Conservation (phyloP, 2,113 vertebrate genomes). For the Cyphomyrus plagiostoma region DNA sequence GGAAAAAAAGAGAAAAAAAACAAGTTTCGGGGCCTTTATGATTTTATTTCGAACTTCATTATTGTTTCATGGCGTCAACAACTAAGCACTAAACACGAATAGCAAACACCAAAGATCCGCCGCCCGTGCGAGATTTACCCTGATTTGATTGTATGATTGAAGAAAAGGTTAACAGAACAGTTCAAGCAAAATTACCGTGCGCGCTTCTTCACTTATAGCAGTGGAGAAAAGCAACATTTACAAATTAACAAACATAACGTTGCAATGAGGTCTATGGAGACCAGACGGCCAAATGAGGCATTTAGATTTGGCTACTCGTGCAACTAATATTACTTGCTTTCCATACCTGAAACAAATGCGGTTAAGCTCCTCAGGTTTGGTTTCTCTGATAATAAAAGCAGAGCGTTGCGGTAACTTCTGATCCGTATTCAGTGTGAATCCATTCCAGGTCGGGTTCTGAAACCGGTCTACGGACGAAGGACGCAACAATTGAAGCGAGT, state of each 20-base stretch:
- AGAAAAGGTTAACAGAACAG: neutral
- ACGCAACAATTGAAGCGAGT: constrained; percentile 17
- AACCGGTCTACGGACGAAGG: neutral
- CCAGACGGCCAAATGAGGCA: neutral
- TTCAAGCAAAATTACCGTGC: neutral
- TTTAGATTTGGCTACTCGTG: neutral
- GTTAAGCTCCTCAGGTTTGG: neutral
- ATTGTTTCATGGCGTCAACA: neutral
- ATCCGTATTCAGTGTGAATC: neutral
- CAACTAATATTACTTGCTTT: neutral
- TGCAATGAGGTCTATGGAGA: neutral
- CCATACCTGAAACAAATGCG: neutral
- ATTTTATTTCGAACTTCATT: neutral
- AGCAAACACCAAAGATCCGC: neutral
- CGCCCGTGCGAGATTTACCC: neutral
- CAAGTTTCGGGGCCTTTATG: neutral
- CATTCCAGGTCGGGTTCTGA: neutral
- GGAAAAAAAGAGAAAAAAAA: neutral
- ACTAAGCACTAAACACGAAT: neutral
- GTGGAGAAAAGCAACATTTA: neutral
- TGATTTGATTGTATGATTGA: neutral
- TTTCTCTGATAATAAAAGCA: neutral
- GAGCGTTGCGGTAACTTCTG: neutral
- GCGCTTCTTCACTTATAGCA: neutral
- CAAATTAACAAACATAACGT: neutral